Evolutionary conservation across 2,888 invertebrate genomes (phyloP).

Genomic region (Eurytoma adleriae): DNA sequence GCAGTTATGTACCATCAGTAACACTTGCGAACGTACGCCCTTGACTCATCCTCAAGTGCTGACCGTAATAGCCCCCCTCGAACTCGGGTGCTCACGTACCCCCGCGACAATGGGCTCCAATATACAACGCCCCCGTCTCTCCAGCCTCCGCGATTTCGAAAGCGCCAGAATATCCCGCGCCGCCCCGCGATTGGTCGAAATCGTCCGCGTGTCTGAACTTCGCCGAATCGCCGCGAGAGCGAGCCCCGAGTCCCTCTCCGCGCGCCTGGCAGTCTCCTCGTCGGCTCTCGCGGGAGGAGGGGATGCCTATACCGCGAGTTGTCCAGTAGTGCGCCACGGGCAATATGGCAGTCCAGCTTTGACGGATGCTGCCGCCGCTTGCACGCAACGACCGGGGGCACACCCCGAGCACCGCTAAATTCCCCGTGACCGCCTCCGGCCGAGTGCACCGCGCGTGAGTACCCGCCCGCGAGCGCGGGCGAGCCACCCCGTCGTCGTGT

Average conservation of each 20-base stretch:
- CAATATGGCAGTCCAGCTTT: constrained; percentile 72
- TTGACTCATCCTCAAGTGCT: no score
- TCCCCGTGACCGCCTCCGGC: not conserved
- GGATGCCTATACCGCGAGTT: not conserved
- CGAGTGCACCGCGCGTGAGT: not conserved
- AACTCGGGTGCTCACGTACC: no score
- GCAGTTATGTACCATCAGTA: no score
- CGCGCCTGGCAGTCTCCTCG: no score
- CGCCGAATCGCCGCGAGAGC: no score
- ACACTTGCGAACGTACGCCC: no score
- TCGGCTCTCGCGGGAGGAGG: not conserved
- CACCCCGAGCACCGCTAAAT: constrained; percentile 57
- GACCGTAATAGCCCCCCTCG: no score
- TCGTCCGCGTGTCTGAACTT: no score
- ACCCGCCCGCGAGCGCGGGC: not conserved
- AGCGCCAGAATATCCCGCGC: not conserved
- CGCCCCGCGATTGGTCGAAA: not conserved
- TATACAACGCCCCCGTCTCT: not conserved
- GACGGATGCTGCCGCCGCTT: constrained; percentile 68
- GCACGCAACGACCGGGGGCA: constrained; percentile 61
- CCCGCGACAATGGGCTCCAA: no score
- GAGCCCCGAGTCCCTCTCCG: not conserved
- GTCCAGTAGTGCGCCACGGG: constrained; percentile 43
- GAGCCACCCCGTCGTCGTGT: not conserved
- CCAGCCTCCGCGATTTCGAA: not conserved